Conservation (phyloP, 37 sponge, comb jelly and placozoan genomes). For the Agelas oroides region DNA sequence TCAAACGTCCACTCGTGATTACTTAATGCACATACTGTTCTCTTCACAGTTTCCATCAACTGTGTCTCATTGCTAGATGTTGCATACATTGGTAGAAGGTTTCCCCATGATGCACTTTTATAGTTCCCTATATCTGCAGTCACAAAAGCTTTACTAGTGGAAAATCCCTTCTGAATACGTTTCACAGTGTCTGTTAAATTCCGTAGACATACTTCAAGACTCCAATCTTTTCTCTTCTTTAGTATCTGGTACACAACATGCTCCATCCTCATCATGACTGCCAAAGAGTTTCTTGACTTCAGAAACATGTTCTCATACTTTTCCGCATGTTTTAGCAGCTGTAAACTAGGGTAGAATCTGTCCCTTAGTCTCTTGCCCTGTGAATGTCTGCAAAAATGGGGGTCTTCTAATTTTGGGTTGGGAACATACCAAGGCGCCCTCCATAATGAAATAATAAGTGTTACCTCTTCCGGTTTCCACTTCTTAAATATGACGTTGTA, state of each 20-base stretch:
- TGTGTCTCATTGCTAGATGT: not conserved
- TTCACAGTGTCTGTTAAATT: not conserved
- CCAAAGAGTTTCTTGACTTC: not conserved
- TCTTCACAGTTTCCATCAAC: not conserved
- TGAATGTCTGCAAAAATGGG: too few species aligned
- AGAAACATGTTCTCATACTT: conserved; percentile 3
- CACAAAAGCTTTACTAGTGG: not conserved
- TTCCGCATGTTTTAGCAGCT: too few species aligned
- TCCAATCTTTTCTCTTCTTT: not conserved
- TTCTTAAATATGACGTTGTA: not conserved
- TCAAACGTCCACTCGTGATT: not conserved
- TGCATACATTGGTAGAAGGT: not conserved
- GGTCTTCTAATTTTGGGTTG: too few species aligned
- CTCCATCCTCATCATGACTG: conserved; percentile 29
- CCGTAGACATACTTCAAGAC: not conserved
- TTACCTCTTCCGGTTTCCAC: not conserved
- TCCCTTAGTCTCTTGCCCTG: too few species aligned
- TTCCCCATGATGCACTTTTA: conserved; percentile 15
- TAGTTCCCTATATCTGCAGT: conserved; percentile 17
- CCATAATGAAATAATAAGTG: conserved; percentile 16
- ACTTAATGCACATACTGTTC: not conserved
- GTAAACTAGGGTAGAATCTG: too few species aligned
- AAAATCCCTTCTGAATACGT: not conserved
- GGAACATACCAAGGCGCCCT: conserved; percentile 9
- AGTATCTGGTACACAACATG: too few species aligned